phyloP scores from a whole-genome alignment of 2,888 invertebrate species.

The Bembecia ichneumoniformis region DNA sequence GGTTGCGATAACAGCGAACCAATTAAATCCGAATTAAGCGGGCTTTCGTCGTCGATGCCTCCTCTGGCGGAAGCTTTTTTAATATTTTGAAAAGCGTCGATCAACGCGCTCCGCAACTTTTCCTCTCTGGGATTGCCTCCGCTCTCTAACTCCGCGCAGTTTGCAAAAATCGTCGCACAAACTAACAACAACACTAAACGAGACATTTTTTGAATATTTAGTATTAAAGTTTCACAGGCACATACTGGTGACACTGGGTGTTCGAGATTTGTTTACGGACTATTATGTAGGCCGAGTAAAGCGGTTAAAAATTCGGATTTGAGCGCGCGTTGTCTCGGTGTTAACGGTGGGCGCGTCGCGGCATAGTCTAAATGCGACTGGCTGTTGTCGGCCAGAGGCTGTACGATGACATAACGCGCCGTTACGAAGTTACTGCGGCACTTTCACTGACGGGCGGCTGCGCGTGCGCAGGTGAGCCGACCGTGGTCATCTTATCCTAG shows the following conservation, averaged over 20 bases:
- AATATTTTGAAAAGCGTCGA: conserved; percentile 63
- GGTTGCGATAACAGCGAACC: conserved; percentile 37
- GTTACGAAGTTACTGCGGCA: conserved; percentile 46
- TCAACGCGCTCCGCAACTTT: conserved; percentile 52
- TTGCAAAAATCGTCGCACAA: conserved; percentile 38
- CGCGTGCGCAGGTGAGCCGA: conserved; percentile 20
- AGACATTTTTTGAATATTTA: conserved; percentile 17
- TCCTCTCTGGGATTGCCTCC: conserved; percentile 38
- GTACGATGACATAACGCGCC: conserved; percentile 53
- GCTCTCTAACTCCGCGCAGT: conserved; percentile 42
- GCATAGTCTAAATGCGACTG: conserved; percentile 53
- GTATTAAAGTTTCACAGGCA: conserved; percentile 30
- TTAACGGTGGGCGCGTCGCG: conserved; percentile 51
- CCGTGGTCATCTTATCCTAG: conserved; percentile 19
- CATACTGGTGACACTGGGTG: conserved; percentile 26
- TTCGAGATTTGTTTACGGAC: conserved; percentile 1
- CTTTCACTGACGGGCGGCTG: conserved; percentile 51
- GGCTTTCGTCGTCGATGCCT: conserved; percentile 44
- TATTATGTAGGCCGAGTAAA: background rate
- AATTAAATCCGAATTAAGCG: conserved; percentile 41
- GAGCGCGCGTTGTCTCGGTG: conserved; percentile 8
- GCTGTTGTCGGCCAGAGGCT: conserved; percentile 19
- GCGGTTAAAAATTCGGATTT: conserved; percentile 13
- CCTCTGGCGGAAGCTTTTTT: conserved; percentile 57
- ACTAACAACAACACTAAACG: conserved; percentile 38